Conservation (phyloP, 2,113 vertebrate genomes). For the Burhinus bistriatus region DNA sequence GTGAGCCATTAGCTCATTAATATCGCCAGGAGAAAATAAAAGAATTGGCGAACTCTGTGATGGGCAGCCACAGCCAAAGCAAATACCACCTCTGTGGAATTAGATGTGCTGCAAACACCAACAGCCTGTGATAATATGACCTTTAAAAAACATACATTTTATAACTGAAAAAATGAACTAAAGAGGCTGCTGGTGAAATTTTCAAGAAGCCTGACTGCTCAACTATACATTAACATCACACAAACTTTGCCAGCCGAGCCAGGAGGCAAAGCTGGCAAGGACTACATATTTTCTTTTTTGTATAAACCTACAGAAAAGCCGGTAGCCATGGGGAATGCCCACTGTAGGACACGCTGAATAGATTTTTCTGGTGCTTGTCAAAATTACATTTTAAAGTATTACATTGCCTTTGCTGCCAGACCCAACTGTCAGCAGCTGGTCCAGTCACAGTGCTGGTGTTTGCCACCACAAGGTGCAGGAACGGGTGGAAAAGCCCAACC, state of each 20-base stretch:
- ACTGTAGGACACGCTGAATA: background rate
- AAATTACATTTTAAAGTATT: background rate
- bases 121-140: background rate
- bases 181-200: background rate
- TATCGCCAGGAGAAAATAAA: background rate
- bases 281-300: background rate
- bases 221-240: background rate
- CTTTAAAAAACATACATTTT: background rate
- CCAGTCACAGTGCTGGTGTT: accelerated
- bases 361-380: background rate
- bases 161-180: conserved; percentile 1
- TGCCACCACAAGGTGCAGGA: background rate
- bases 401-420: background rate
- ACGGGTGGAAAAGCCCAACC: background rate
- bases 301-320: background rate
- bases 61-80: background rate
- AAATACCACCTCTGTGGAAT: background rate
- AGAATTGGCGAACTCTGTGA: background rate
- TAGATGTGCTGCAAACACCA: background rate
- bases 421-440: accelerated
- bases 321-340: background rate
- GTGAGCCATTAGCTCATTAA: background rate
- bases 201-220: background rate
- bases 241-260: background rate
- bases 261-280: background rate